Base-by-base conservation (phyloP, 2,888 invertebrate genomes). In the Epinotia ramella region DNA sequence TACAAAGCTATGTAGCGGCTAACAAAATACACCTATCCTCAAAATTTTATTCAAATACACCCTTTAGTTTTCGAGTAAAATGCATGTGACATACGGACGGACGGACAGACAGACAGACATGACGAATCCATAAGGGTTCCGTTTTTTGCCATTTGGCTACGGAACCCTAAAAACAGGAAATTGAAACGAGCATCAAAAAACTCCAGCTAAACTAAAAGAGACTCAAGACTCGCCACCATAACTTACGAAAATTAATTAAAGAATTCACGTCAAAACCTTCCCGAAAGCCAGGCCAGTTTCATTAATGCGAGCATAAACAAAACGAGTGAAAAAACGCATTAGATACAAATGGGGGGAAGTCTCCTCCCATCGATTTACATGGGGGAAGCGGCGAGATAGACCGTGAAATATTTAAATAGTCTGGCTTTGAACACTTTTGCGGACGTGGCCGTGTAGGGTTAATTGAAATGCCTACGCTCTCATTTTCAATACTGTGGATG, bases 221-320 rank as follows among this genome's bases (percentile, higher is more conserved):
- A 28, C 6, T 24, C 57, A 46, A 59, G 9, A 44, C 44, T 40
- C 60, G 46, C 46, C 16, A 33, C 16, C 62, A 57, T 57, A 18
- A 20, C 33, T 20, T 16, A 59, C 59, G 28, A 69, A 57, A 64
- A 40, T 65, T 73, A 73, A 73, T 73, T 57, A 59, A 73, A 57
- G 18, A 46, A 18, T 57, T 46, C 57, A 13, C 16, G 60, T 60
- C 28, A 59, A 49, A 59, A 28, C 46, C 65, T 33, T 18, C 4
- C 53, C 59, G 66, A 63, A 64, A 69, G 56, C 59, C 71, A 79
- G 40, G 44, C 33, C 80, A 84, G 86, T 89, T 89, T 87, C 87
- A 91, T 90, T 89, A 89, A 87, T 88, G 85, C 86, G 81, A 80
- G 84, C 78, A 84, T 85, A 87, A 87, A 88, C 80, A 87, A 87